phyloP scores from a whole-genome alignment of 2,113 vertebrate species.

The Triplophysa siluroides region DNA sequence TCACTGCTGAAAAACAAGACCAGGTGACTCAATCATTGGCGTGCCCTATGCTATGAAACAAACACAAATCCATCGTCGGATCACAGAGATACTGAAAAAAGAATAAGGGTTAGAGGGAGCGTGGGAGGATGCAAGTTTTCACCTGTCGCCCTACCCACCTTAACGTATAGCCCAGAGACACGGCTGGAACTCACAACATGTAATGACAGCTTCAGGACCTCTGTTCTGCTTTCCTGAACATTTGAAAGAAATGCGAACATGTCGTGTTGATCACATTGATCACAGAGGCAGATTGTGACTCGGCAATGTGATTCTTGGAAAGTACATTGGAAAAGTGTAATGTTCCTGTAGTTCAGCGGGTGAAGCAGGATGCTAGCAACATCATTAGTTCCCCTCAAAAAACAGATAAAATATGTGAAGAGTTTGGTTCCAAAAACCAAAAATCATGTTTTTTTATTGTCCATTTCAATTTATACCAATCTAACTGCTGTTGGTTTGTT shows the following conservation, averaged over 20 bases:
- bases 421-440: too few species aligned
- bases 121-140: slow-evolving; percentile 27
- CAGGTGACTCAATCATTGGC: slow-evolving; percentile 38
- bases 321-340: background rate
- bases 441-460: too few species aligned
- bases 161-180: slow-evolving; percentile 46
- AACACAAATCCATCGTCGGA: slow-evolving; percentile 8
- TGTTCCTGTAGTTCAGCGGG: too few species aligned
- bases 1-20: slow-evolving; percentile 15
- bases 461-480: too few species aligned
- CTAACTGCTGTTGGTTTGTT: too few species aligned
- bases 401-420: too few species aligned
- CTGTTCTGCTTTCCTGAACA: background rate
- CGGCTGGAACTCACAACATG: slow-evolving; percentile 22
- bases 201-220: slow-evolving; percentile 23
- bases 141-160: slow-evolving; percentile 34
- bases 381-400: too few species aligned
- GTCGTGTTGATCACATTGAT: background rate
- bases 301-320: background rate
- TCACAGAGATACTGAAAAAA: background rate
- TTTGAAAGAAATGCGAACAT: background rate
- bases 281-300: background rate
- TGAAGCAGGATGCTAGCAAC: too few species aligned
- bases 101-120: background rate
- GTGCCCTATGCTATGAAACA: slow-evolving; percentile 24